Conservation (phyloP, 1,140 invertebrate species). For the Pollicipes pollicipes region DNA sequence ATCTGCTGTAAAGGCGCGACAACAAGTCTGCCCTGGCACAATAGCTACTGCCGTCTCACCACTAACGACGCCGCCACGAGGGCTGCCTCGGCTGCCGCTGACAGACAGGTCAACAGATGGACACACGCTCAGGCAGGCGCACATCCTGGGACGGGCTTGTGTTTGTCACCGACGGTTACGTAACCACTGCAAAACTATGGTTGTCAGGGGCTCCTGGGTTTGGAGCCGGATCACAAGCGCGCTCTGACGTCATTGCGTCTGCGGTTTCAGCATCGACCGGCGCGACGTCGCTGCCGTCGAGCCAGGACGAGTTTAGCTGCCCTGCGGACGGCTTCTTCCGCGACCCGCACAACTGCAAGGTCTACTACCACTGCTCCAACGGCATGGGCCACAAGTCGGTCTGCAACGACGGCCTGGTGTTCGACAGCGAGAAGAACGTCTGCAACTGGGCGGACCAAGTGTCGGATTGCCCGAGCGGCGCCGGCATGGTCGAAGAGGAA, state of each 20-base stretch:
- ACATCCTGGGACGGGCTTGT: too few relatives aligned
- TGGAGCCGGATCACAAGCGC: too few relatives aligned
- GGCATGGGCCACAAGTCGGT: slow-evolving; percentile 26
- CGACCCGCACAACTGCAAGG: slow-evolving; percentile 43
- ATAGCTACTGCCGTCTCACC: too few relatives aligned
- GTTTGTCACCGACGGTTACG: too few relatives aligned
- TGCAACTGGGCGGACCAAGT: slow-evolving; percentile 25
- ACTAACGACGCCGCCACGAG: too few relatives aligned
- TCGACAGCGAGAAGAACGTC: slow-evolving; percentile 32
- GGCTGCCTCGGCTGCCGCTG: too few relatives aligned
- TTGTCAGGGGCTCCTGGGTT: too few relatives aligned
- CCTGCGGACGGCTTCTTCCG: slow-evolving; percentile 23
- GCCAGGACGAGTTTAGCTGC: not conserved
- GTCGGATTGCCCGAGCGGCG: slow-evolving; percentile 7
- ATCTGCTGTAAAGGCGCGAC: not conserved
- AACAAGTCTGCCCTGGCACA: not conserved
- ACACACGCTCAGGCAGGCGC: too few relatives aligned
- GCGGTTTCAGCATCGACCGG: not conserved
- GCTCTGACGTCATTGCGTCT: too few relatives aligned
- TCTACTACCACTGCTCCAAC: slow-evolving; percentile 43
- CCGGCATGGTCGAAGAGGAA: not conserved
- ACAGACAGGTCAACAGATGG: too few relatives aligned
- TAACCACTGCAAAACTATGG: too few relatives aligned
- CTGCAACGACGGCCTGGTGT: slow-evolving; percentile 37
- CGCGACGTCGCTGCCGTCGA: not conserved